phyloP scores from a whole-genome alignment of 2,888 invertebrate genomes.

The Drosophila anomalipes region DNA sequence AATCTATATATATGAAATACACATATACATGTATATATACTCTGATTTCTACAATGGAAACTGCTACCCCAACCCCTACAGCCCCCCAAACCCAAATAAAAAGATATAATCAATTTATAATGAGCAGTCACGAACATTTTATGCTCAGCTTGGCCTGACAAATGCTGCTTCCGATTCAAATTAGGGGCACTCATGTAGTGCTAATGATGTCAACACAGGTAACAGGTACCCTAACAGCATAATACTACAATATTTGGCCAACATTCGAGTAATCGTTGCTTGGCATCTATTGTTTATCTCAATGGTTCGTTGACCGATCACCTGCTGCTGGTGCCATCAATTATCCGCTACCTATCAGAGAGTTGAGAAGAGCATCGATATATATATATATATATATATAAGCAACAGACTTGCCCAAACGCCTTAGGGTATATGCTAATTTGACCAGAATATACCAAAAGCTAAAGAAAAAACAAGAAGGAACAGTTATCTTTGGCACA shows the following conservation, averaged over 20 bases:
- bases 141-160: conserved; percentile 58
- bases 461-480: neutral
- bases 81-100: neutral
- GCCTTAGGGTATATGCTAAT: neutral
- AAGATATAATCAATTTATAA: conserved; percentile 8
- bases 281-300: conserved; percentile 38
- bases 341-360: neutral
- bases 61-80: neutral
- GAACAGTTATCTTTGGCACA: neutral
- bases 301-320: conserved; percentile 35
- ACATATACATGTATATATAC: neutral
- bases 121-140: conserved; percentile 36
- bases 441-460: neutral
- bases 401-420: neutral
- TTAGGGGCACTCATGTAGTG: conserved; percentile 16
- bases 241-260: neutral
- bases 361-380: neutral
- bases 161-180: conserved; percentile 25
- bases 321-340: conserved; percentile 4
- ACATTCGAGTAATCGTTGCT: conserved; percentile 1
- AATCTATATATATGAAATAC: neutral
- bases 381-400: neutral
- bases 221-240: neutral
- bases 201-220: conserved; percentile 3
- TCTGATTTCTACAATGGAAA: neutral